Evolutionary conservation across 1,140 invertebrate species (phyloP).

Genomic region (silkworm (Bombyx mori)): ASM3026992v2 NC_085107.1:14828501-14829000

Average conservation of each 20-base stretch:
- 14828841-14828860: constrained; percentile 6
- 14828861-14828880: constrained; percentile 17
- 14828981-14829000: too few relatives aligned
- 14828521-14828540: constrained; percentile 32
- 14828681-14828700: not conserved
- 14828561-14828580: constrained; percentile 38
- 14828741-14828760: not conserved
- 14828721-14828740: too few relatives aligned
- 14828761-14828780: constrained; percentile 15
- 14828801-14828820: constrained; percentile 11
- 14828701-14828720: too few relatives aligned
- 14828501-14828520: constrained; percentile 42
- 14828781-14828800: constrained; percentile 14
- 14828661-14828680: not conserved
- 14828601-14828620: constrained; percentile 22
- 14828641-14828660: constrained; percentile 8
- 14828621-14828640: constrained; percentile 22
- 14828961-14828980: constrained; percentile 19
- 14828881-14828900: constrained; percentile 11
- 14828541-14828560: constrained; percentile 26
- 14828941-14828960: constrained; percentile 20
- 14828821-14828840: constrained; percentile 4
- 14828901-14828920: constrained; percentile 5
- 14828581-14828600: constrained; percentile 23
- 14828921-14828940: constrained; percentile 14